Conservation (phyloP, 2,888 invertebrate species). For the Stenolophus ochropezus region DNA sequence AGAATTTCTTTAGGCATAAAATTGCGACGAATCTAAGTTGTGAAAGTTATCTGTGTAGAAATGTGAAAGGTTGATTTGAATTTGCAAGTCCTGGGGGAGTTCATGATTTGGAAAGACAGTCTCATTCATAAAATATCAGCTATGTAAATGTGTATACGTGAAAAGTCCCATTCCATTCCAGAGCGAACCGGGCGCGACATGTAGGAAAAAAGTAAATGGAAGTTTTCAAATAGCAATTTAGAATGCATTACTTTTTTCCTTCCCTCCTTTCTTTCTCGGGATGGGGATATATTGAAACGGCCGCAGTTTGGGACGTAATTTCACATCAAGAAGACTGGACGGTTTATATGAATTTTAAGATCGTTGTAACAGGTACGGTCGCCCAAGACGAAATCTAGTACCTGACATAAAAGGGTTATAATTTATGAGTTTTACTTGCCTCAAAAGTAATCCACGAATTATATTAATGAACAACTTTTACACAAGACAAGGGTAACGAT, state of each 20-base stretch:
- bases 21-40: background rate
- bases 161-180: constrained; percentile 9
- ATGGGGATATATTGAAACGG: constrained; percentile 47
- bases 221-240: constrained; percentile 50
- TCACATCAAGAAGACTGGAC: constrained; percentile 47
- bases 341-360: constrained; percentile 53
- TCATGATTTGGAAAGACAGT: constrained; percentile 23
- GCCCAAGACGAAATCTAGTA: no score
- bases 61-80: background rate
- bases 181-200: background rate
- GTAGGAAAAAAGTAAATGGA: constrained; percentile 42
- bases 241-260: constrained; percentile 55
- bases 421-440: no score
- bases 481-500: no score
- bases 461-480: no score
- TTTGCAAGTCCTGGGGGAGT: background rate
- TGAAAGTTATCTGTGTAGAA: background rate
- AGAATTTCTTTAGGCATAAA: no score
- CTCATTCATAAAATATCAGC: constrained; percentile 34
- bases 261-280: constrained; percentile 11
- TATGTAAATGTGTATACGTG: constrained; percentile 40
- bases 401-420: no score
- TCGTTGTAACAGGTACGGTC: no score
- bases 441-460: no score
- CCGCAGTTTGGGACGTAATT: constrained; percentile 44